Evolutionary conservation across 2,888 invertebrate genomes (phyloP), one percentile per base, ranked within the genome.

Genomic region (Hirtodrosophila trivittata): DNA sequence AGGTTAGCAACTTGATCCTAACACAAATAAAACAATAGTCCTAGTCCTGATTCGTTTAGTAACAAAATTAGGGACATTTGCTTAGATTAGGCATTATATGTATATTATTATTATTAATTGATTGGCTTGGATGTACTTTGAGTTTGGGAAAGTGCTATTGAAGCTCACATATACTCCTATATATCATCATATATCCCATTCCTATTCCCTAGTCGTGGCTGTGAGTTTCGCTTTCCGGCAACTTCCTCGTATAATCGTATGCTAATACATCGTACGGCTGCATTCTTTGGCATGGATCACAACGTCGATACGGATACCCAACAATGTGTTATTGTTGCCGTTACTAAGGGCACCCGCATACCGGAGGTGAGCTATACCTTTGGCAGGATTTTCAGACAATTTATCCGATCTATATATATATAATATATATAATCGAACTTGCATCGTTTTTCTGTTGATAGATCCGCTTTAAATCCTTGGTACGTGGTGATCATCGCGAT

Each of bases 231-330:
- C 84, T 98, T 98, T 91, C 96, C 96, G 12, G 95, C 95, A 89
- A 97, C 97, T 95, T 96, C 97, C 62, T 97, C 98, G 50, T 98
- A 98, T 92, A 97, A 98, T 69, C 94, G 98, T 25, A 97, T 98
- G 98, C 91, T 98, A 80, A 97, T 98, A 1, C 98, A 98, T 90
- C 94, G 98, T 26, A 96, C 97, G 63, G 97, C 98, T 0, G 95
- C 97, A 12, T 96, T 96, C 88, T 98, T 98, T 91, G 97, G 97
- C 54, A 94, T 98, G 93, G 96, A 97, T 52, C 98, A 98, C 90
- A 97, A 97, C 88, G 94, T 98, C 14, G 98, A 98, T 91, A 93
- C 95, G 66, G 93, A 94, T 10, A 97, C 96, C 63, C 93, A 93
- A 80, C 93, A 93, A 80, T 94, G 95, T 50, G 96, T 97, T 50